These are phyloP conservation scores for Seira sanloemensis DNA, from an alignment of 2,888 invertebrate species.

Conservation along the genomic window DNA sequence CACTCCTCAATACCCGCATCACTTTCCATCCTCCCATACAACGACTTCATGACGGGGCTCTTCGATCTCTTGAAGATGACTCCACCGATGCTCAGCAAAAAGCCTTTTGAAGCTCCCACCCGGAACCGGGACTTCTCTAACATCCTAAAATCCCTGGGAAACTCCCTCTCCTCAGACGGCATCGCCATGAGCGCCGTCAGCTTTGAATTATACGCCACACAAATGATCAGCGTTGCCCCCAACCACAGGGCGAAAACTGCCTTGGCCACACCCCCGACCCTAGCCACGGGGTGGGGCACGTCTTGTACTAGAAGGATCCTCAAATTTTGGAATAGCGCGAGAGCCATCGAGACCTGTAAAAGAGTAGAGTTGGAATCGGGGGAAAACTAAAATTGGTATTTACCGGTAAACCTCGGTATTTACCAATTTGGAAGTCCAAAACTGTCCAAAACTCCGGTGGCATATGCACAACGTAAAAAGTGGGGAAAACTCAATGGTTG, in stretches of 20 bases:
- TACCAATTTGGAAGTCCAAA: too few relatives aligned
- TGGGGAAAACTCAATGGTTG: too few relatives aligned
- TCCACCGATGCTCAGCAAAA: conserved; percentile 33
- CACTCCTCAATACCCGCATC: conserved; percentile 21
- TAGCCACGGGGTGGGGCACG: not conserved
- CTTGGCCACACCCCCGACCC: not conserved
- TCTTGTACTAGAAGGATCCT: not conserved
- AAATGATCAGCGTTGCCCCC: conserved; percentile 15
- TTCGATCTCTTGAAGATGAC: conserved; percentile 20
- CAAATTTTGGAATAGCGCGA: too few relatives aligned
- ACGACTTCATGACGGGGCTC: conserved; percentile 21
- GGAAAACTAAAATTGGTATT: too few relatives aligned
- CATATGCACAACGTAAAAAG: too few relatives aligned
- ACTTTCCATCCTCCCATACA: conserved; percentile 23
- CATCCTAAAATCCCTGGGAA: conserved; percentile 32
- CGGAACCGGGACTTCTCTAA: conserved; percentile 1
- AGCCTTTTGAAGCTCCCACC: not conserved
- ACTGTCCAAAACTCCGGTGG: too few relatives aligned
- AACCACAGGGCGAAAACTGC: conserved; percentile 4
- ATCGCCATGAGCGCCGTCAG: conserved; percentile 38
- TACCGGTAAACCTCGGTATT: too few relatives aligned
- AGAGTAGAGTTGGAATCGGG: too few relatives aligned
- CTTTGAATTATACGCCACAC: conserved; percentile 35
- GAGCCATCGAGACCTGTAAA: too few relatives aligned
- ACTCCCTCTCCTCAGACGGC: conserved; percentile 24